Base-by-base conservation (phyloP, 2,797 vertebrate species). In the Sciaenops ocellatus region DNA sequence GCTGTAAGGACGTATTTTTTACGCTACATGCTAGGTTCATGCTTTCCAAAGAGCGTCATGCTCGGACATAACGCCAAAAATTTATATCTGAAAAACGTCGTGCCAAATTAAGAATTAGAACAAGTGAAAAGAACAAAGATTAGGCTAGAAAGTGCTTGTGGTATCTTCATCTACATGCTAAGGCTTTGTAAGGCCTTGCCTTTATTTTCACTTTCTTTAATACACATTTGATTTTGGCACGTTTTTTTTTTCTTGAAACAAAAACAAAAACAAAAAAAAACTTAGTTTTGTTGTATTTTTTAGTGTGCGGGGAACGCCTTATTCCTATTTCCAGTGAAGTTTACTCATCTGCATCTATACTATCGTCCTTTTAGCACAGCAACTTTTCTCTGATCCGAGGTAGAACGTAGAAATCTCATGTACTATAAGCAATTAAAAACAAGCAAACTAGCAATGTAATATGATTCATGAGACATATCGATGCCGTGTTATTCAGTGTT, bases 371-470 rank as follows among this genome's bases (percentile, higher is more conserved):
- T 90, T 83, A 90, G 85, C 77, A 77, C 78, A 85, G 76, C 73
- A 46, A 71, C 69, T 68, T 79, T 85, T 82, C 56, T 87, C 82
- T 73, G 80, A 86, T 82, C 72, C 1, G 68, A 90, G 67, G 72
- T 89, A 90, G 82, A 89, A 52, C 65, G 38, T 82, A 90, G 74
- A 85, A 63, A 85, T 84, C 30, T 84, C 67, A 89, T 89, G 89
- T 93, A 91, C 76, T 85, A 93, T 85, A 93, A 94, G 92, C 92
- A 92, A 93, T 94, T 79, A 80, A 88, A 76, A 89, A 85, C 56
- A 72, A 80, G 72, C 69, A 82, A 84, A 88, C 70, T 83, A 90
- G 89, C 90, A 90, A 90, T 87, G 89, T 89, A 46, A 83, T 76
- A 77, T 46, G 78, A 78, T 56, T 84, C 76, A 89, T 84, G 76